phyloP scores from a whole-genome alignment of 2,113 vertebrate species.

The Gulo gulo region DNA sequence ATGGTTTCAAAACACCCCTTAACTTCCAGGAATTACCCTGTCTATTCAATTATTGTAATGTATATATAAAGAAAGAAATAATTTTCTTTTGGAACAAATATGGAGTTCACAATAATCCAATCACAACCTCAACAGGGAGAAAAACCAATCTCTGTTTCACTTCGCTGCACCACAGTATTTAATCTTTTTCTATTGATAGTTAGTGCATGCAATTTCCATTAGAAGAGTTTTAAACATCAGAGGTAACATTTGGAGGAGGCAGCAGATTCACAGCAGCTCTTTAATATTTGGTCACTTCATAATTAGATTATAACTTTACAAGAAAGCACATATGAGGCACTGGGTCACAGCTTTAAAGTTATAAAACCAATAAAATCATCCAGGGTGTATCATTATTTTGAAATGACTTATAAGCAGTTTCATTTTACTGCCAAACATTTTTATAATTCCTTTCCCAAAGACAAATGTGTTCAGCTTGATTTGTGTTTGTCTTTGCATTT shows the following conservation, averaged over 20 bases:
- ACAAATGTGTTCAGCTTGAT: constrained; percentile 57
- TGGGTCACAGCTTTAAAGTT: constrained; percentile 58
- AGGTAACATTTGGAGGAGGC: constrained; percentile 34
- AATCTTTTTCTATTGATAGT: constrained; percentile 60
- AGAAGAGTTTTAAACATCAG: constrained; percentile 65
- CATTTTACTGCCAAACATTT: constrained; percentile 63
- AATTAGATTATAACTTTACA: constrained; percentile 67
- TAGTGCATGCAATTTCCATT: constrained; percentile 59
- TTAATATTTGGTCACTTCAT: constrained; percentile 60
- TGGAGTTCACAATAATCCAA: constrained; percentile 44
- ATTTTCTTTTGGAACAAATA: constrained; percentile 57
- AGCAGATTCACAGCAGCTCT: constrained; percentile 38
- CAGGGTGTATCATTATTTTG: constrained; percentile 59
- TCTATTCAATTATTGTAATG: constrained; percentile 39
- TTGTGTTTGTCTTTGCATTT: constrained; percentile 63
- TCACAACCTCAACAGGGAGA: constrained; percentile 48
- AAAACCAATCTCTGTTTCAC: constrained; percentile 61
- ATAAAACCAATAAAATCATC: constrained; percentile 52
- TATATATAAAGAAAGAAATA: constrained; percentile 53
- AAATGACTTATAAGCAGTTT: constrained; percentile 67
- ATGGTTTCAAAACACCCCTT: background rate
- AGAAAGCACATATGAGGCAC: constrained; percentile 25
- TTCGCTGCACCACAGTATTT: constrained; percentile 45
- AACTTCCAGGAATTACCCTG: constrained; percentile 1
- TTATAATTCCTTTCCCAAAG: constrained; percentile 61